Evolutionary conservation across 2,888 invertebrate species (phyloP).

Genomic region (Sarcophaga variegata): DNA sequence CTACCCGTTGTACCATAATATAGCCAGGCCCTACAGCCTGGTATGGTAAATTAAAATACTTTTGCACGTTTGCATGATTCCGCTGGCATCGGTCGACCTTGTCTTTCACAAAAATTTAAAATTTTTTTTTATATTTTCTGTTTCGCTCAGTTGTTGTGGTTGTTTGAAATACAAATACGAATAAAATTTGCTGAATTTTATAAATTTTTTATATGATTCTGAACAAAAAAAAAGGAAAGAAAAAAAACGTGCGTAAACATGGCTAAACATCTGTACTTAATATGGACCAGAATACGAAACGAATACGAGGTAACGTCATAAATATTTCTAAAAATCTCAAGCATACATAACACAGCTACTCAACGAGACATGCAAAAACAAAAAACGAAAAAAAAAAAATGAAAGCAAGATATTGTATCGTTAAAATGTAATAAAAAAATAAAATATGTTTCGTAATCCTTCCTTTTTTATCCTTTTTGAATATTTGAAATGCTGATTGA

Average conservation of each 20-base stretch:
- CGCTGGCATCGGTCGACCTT: conserved; percentile 15
- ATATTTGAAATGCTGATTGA: conserved; percentile 71
- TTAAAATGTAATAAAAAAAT: conserved; percentile 39
- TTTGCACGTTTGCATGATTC: not conserved
- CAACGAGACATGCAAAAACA: not conserved
- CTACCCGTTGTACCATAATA: no score
- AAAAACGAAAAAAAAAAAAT: no score
- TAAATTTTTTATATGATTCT: conserved; percentile 68
- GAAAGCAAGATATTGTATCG: conserved; percentile 4
- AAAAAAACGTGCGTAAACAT: conserved; percentile 63
- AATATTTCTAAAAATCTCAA: conserved; percentile 63
- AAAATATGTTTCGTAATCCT: not conserved
- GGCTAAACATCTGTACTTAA: conserved; percentile 55
- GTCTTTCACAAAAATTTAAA: conserved; percentile 14
- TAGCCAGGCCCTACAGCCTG: no score
- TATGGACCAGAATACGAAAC: conserved; percentile 40
- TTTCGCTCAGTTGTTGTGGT: conserved; percentile 18
- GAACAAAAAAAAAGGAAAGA: not conserved
- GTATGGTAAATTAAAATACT: not conserved
- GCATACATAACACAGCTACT: not conserved
- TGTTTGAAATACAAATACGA: not conserved
- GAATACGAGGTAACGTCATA: conserved; percentile 65
- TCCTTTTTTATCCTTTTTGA: conserved; percentile 29
- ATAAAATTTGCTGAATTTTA: conserved; percentile 63
- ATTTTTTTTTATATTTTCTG: not conserved